phyloP scores from a whole-genome alignment of 1,140 invertebrate genomes.

The Diprion similis region DNA sequence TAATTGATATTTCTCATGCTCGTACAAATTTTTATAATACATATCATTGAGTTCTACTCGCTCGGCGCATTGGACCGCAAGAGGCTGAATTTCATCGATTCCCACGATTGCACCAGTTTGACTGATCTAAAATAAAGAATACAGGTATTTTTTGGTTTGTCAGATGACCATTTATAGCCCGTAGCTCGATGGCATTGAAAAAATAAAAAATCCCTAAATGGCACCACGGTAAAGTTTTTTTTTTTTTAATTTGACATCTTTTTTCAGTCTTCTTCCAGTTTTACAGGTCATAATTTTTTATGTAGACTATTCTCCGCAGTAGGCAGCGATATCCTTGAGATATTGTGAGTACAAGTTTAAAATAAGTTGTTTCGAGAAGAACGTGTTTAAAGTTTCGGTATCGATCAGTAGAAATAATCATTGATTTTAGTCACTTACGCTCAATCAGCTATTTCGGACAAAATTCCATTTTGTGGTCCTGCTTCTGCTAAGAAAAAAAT shows the following conservation, averaged over 20 bases:
- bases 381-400: slow-evolving; percentile 7
- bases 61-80: slow-evolving; percentile 7
- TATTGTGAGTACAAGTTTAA: not conserved
- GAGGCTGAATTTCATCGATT: not conserved
- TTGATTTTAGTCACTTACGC: slow-evolving; percentile 10
- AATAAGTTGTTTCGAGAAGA: not conserved
- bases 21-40: not conserved
- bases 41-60: not conserved
- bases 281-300: not conserved
- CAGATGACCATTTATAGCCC: slow-evolving; percentile 4
- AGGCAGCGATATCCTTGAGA: not conserved
- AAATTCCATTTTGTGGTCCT: slow-evolving; percentile 9
- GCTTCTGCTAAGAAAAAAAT: slow-evolving; percentile 1
- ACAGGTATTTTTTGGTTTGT: not conserved
- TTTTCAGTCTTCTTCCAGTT: slow-evolving; percentile 7
- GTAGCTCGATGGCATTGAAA: not conserved
- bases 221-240: not conserved
- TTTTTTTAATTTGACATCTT: slow-evolving; percentile 5
- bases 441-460: slow-evolving; percentile 14
- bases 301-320: not conserved
- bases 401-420: not conserved
- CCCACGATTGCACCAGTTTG: not conserved
- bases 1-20: not conserved
- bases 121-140: slow-evolving; percentile 6
- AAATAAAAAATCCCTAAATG: slow-evolving; percentile 8